Percentiles rank a stretch among this genome's conserved stretches.
These are phyloP conservation scores for Meles meles DNA, from an alignment of 2,113 vertebrate species.

Conservation along the genomic window DNA sequence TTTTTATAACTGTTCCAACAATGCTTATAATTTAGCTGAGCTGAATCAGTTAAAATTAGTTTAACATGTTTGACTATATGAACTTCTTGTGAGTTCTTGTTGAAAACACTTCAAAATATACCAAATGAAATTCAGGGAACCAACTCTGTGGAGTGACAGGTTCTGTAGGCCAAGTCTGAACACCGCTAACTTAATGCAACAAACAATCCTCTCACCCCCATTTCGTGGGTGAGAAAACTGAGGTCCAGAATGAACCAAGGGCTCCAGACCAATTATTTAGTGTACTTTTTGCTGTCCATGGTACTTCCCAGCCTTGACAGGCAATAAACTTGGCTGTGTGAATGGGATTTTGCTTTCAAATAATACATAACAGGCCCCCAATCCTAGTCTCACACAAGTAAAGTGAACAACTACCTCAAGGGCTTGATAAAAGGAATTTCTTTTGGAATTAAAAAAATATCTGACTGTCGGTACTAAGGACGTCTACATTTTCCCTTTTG, in stretches of 20 bases:
- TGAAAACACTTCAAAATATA: not conserved
- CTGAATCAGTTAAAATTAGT: not conserved
- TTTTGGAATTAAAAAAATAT: slow-evolving; percentile 8
- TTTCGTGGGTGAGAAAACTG: not conserved
- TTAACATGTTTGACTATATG: not conserved
- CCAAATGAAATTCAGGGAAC: not conserved
- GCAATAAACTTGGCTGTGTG: not conserved
- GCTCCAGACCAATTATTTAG: not conserved
- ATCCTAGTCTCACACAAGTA: not conserved
- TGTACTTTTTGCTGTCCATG: not conserved
- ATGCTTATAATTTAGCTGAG: not conserved
- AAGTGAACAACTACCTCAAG: not conserved
- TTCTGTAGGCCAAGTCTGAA: not conserved
- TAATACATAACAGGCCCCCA: not conserved
- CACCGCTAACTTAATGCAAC: not conserved
- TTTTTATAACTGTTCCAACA: not conserved
- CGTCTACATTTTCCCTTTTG: not conserved
- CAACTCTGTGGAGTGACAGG: not conserved
- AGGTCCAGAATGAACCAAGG: not conserved
- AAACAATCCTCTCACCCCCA: not conserved
- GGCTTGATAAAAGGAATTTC: not conserved
- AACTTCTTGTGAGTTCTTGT: not conserved
- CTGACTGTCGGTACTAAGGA: not conserved
- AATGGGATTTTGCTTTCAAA: slow-evolving; percentile 23
- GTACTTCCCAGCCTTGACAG: not conserved